Base-by-base conservation (phyloP, 2,888 invertebrate genomes). In the Rhogogaster chlorosoma region DNA sequence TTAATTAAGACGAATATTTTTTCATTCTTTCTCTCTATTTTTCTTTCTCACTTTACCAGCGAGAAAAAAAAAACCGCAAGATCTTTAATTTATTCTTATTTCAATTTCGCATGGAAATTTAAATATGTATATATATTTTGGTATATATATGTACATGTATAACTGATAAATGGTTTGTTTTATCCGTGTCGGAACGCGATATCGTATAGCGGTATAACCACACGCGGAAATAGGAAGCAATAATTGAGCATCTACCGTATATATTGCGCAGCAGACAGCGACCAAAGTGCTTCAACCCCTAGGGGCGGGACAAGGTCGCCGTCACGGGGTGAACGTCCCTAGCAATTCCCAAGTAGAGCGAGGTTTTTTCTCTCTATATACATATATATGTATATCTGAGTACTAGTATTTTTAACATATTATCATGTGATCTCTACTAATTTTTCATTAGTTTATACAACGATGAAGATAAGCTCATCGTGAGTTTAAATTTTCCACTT, bases 201-300 rank as follows among this genome's bases (percentile, higher is more conserved):
- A 36, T 38, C 61, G 70, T 78, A 78, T n/a, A 36, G 78, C 57
- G 57, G 29, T 29, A 80, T 61, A 80, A 80, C 61, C 80, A 61
- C 80, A 80, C 80, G 80, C 80, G 80, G 80, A 80, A 80, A 80
- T 61, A 57, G 80, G 80, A 80, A 80, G 61, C 80, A 80, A 80
- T 80, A 80, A 80, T 80, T 61, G 80, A 61, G 80, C 80, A 80
- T 80, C 80, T 57, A 80, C 36, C 57, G 80, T 80, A 57, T 80
- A 80, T 80, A 80, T 80, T 80, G 80, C 80, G 80, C 80, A 80
- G 61, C 61, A 80, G 80, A 80, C 80, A 80, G 80, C 80, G 80
- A 57, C 57, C 80, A 80, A 80, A 80, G 80, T 80, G 80, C 80
- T 80, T 53, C 80, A 80, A 80, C 80, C 80, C 80, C 80, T 80